Conservation (phyloP, 2,113 vertebrate species). For the Eurystomus gularis region DNA sequence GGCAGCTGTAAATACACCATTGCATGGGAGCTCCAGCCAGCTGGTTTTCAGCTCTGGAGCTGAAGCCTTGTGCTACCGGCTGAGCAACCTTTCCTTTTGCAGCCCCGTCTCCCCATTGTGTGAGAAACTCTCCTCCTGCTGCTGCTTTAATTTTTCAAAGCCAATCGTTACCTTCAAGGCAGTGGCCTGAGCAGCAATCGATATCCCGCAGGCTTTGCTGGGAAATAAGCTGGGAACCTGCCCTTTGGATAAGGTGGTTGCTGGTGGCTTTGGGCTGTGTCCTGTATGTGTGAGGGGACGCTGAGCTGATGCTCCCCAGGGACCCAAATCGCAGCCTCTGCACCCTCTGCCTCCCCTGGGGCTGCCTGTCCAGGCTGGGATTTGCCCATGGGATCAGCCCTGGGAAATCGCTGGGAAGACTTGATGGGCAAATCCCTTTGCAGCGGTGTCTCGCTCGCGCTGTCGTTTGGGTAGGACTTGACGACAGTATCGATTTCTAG, state of each 20-base stretch:
- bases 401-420: not conserved
- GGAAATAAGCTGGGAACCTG: not conserved
- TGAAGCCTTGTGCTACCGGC: not conserved
- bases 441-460: accelerated
- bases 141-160: not conserved
- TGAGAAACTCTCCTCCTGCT: not conserved
- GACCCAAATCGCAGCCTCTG: not conserved
- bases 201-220: not conserved
- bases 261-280: not conserved
- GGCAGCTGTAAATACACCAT: not conserved
- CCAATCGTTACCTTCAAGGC: not conserved
- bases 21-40: not conserved
- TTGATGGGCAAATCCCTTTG: not conserved
- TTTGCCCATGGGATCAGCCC: not conserved
- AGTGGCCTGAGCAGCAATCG: not conserved
- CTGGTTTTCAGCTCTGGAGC: not conserved
- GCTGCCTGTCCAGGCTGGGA: not conserved
- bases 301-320: not conserved
- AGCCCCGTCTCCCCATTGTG: accelerated
- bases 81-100: accelerated
- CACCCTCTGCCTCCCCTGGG: accelerated
- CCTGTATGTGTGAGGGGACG: accelerated
- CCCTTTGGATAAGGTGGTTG: accelerated
- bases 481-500: not conserved
- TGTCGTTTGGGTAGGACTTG: not conserved